Base-by-base conservation (phyloP, 2,888 invertebrate species). In the Drosophila phalerata region DNA sequence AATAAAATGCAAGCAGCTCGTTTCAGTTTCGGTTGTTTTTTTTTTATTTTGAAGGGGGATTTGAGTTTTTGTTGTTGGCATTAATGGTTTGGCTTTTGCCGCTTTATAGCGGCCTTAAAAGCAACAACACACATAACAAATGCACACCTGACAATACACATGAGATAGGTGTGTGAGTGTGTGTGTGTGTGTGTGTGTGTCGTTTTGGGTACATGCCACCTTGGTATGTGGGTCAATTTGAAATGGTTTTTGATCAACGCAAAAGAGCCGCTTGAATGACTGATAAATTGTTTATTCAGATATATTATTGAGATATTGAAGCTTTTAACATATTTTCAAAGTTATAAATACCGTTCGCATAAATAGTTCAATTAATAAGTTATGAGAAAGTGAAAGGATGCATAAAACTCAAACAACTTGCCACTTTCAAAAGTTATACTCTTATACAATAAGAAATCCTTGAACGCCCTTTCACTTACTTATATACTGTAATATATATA, bases 201-300 rank as follows among this genome's bases (percentile, higher is more conserved):
- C 53, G 43, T 70, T 77, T 77, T 63, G 65, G 77, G 65, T 81
- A 73, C 58, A 75, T 79, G 86, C 81, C 84, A 81, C 75, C 73
- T 79, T 89, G 90, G 90, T 90, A 88, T 88, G 87, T 88, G 85
- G 88, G 88, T 88, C 89, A 90, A 66, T 79, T 87, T 74, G 77
- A 88, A 88, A 87, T 89, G 72, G 69, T 66, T 85, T 51, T 77
- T 77, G 84, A 84, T 87, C 85, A 73, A 77, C 73, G 77, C 61
- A 61, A 78, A 77, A 64, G 73, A 52, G 60, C 61, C 64, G 66
- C 53, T 63, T 62, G 76, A 76, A 57, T 67, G 75, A 69, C 57
- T 78, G 69, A 73, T 56, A 69, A 77, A 64, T 11, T 25, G 13
- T 30, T 43, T 28, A 45, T 32, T 40, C 10, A 43, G 30, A 38